Percentiles rank a stretch among this genome's conserved stretches.
phyloP scores from a whole-genome alignment of 2,797 vertebrate genomes.

The Bryconaethiops microstoma region DNA sequence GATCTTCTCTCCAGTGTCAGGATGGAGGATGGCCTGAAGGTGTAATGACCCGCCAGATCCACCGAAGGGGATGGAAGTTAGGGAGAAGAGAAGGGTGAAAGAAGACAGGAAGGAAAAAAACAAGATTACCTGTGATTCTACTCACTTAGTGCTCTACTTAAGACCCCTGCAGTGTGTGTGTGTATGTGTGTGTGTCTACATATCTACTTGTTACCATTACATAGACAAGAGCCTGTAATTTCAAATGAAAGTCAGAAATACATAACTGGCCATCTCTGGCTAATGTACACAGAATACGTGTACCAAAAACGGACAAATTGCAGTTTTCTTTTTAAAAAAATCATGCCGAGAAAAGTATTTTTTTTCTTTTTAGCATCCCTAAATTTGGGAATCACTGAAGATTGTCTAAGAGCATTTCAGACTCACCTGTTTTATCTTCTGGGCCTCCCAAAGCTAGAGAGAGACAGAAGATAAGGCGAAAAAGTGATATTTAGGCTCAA shows the following conservation, averaged over 20 bases:
- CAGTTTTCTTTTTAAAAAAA: too few species aligned
- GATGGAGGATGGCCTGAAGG: constrained; percentile 90
- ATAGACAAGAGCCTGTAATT: neutral
- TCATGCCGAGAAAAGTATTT: too few species aligned
- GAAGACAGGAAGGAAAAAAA: constrained; percentile 21
- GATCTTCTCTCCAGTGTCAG: constrained; percentile 93
- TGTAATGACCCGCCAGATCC: constrained; percentile 48
- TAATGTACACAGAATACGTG: neutral
- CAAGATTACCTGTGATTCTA: constrained; percentile 20
- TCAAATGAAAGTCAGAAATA: too few species aligned
- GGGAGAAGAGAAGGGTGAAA: constrained; percentile 39
- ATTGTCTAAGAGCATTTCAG: constrained; percentile 5
- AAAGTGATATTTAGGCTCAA: too few species aligned
- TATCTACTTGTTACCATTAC: constrained; percentile 1
- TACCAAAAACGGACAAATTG: neutral
- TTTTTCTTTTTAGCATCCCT: too few species aligned
- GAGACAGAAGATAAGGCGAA: neutral
- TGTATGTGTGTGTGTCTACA: neutral
- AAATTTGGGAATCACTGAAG: neutral
- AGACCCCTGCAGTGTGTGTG: constrained; percentile 21
- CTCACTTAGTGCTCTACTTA: constrained; percentile 31
- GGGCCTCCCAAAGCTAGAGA: constrained; percentile 89
- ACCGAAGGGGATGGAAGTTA: constrained; percentile 39
- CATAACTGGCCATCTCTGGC: neutral
- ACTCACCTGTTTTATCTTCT: constrained; percentile 94